Conservation (phyloP, 2,797 vertebrate genomes). For the Centropyge bicolor region DNA sequence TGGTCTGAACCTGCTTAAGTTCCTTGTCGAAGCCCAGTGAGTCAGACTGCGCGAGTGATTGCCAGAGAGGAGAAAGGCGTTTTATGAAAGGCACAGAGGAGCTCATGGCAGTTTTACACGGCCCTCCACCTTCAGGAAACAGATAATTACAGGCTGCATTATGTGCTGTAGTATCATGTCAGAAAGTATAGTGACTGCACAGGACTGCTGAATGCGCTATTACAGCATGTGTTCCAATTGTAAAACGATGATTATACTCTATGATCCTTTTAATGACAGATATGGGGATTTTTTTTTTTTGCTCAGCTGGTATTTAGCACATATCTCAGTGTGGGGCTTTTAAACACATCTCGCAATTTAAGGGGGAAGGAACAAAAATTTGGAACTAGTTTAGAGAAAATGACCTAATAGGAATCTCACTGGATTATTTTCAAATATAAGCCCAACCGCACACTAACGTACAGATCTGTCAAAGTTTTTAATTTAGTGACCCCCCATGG, state of each 20-base stretch:
- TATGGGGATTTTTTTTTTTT: conserved; percentile 73
- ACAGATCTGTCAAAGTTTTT: conserved; percentile 64
- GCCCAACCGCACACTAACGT: conserved; percentile 52
- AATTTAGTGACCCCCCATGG: conserved; percentile 67
- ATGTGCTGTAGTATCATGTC: conserved; percentile 78
- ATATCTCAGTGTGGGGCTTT: conserved; percentile 77
- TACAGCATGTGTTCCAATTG: conserved; percentile 77
- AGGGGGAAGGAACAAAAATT: conserved; percentile 53
- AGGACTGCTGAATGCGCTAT: conserved; percentile 69
- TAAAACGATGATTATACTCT: conserved; percentile 79
- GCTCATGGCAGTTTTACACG: conserved; percentile 73
- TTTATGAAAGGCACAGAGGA: conserved; percentile 74
- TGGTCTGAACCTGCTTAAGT: conserved; percentile 75
- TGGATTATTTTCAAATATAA: conserved; percentile 64
- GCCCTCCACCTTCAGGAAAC: conserved; percentile 81
- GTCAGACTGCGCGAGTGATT: conserved; percentile 62
- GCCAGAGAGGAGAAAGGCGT: conserved; percentile 71
- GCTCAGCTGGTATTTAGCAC: conserved; percentile 76
- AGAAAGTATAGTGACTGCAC: conserved; percentile 74
- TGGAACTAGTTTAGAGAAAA: conserved; percentile 70
- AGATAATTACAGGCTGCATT: conserved; percentile 81
- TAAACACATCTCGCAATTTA: conserved; percentile 67
- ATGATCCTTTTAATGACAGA: conserved; percentile 79
- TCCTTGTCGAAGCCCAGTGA: conserved; percentile 62
- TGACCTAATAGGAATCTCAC: conserved; percentile 53